Evolutionary conservation across 2,113 vertebrate genomes (phyloP), one percentile per base, ranked within the genome.

Genomic region (Saccopteryx bilineata): DNA sequence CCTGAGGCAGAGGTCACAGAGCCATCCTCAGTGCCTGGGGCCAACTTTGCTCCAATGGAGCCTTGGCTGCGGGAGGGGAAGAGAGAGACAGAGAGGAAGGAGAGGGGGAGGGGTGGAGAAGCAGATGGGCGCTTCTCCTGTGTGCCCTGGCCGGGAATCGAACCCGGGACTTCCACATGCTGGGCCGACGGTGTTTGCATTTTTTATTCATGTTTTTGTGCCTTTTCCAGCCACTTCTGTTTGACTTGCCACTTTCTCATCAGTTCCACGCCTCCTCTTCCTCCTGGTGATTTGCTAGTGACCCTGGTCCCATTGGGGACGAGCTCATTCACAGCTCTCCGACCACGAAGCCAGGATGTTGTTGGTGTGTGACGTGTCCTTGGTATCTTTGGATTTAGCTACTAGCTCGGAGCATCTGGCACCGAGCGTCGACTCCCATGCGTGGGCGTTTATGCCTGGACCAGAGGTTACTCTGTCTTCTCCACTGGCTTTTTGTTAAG

Each of bases 381-480:
- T 2, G 1, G 48, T 86, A 92, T 71, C 68, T 95, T 95, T 76
- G 96, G 86, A 90, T 96, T 86, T 95, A 72, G 85, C 65, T 61
- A 48, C 96, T 93, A 88, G 96, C 95, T 91, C 94, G 96, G 93
- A 97, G 97, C 96, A 97, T 96, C 97, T 98, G 97, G 96, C 95
- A 82, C 86, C 8, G 80, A 94, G 93, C 95, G 93, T 93, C 91
- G 97, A 97, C 83, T 81, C 92, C 92, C 75, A 75, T 88, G 88
- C 91, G 85, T 94, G 94, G 95, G 95, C 89, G 75, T 97, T 97
- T 95, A 80, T 97, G 97, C 97, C 93, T 96, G 95, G 97, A 96
- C 92, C 94, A 95, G 97, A 94, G 96, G 97, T 97, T 91, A 96
- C 96, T 93, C 96, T 97, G 94, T 98, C 97, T 87, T 95, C 96